These are phyloP conservation scores for Pelodiscus sinensis DNA, from an alignment of 2,113 vertebrate genomes.

Conservation along the genomic window DNA sequence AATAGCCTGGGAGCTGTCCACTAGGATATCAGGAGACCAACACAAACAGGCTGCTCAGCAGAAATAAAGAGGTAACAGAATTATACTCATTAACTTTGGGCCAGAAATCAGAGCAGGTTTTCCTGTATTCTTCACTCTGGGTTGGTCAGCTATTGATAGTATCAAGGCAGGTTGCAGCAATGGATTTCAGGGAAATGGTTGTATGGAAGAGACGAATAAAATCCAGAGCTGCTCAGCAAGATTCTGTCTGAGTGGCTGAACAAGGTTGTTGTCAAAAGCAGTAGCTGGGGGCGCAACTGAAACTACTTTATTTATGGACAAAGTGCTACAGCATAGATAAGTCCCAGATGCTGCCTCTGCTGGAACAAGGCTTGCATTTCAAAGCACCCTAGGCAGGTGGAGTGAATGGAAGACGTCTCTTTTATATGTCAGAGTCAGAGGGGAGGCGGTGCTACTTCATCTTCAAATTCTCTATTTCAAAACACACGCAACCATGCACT, in stretches of 20 bases:
- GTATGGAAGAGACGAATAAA: constrained; percentile 44
- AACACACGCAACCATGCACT: constrained; percentile 47
- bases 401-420: constrained; percentile 20
- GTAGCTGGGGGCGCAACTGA: constrained; percentile 11
- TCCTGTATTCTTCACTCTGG: background rate
- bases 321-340: background rate
- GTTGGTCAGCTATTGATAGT: constrained; percentile 3
- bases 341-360: background rate
- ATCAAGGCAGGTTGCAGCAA: constrained; percentile 14
- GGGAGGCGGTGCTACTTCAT: background rate
- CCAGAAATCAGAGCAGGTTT: background rate
- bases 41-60: background rate
- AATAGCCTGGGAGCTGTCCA: background rate
- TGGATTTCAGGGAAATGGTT: constrained; percentile 31
- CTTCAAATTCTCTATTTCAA: constrained; percentile 25
- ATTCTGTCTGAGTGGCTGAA: constrained; percentile 14
- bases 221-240: constrained; percentile 6
- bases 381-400: constrained; percentile 31
- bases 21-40: background rate
- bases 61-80: background rate
- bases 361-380: background rate
- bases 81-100: background rate
- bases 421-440: constrained; percentile 19
- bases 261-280: constrained; percentile 16
- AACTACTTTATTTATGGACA: constrained; percentile 29